Conservation (phyloP, 2,113 vertebrate genomes). For the Mustela lutreola region DNA sequence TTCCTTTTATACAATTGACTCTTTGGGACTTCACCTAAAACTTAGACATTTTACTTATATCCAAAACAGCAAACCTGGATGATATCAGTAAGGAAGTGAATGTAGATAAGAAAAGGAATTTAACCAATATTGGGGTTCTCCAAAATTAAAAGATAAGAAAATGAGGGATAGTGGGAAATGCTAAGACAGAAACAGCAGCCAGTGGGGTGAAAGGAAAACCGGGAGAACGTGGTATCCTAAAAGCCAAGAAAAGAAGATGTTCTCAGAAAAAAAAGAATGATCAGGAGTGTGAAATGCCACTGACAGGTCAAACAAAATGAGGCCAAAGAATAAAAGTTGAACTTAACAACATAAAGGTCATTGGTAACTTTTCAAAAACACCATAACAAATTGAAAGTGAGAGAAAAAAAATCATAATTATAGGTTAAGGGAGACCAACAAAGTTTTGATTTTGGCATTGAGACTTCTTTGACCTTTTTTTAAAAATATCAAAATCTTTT, state of each 20-base stretch:
- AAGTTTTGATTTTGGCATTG: background rate
- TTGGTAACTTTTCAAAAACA: background rate
- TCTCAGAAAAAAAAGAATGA: background rate
- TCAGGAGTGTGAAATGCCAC: background rate
- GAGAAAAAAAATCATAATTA: background rate
- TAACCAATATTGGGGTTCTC: background rate
- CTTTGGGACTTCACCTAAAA: background rate
- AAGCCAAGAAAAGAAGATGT: background rate
- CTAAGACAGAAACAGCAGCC: background rate
- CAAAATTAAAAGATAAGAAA: background rate
- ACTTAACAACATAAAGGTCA: background rate
- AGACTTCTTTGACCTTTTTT: constrained; percentile 1
- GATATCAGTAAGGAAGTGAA: background rate
- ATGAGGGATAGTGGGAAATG: background rate
- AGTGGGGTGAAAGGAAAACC: background rate
- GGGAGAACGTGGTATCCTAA: background rate
- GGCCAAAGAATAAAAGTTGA: background rate
- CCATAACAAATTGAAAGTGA: background rate
- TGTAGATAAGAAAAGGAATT: background rate
- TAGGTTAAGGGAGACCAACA: background rate
- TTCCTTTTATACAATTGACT: background rate
- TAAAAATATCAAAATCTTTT: background rate
- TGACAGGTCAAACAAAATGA: background rate
- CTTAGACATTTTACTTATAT: background rate
- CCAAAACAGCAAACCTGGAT: background rate